Base-by-base conservation (phyloP, 1,140 invertebrate species). In the Microplitis mediator region DNA sequence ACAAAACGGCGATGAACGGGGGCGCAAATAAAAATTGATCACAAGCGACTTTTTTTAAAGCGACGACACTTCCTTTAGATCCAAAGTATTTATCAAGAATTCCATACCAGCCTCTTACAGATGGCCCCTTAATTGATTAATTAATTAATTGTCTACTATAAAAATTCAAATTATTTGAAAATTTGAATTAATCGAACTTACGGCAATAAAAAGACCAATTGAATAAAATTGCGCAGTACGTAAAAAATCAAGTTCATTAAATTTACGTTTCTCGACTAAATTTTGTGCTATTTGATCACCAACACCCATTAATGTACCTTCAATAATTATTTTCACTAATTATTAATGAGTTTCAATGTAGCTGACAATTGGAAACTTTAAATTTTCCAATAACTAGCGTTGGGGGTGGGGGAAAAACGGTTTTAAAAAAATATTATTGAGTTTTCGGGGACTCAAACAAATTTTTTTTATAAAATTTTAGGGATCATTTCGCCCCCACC, bases 11-110 rank as follows among this genome's bases (percentile, higher is more conserved):
- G 54, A 94, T 84, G 77, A 95, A 93, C 54, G 82, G 77, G 54
- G 91, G 94, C 11, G 91, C 92, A 84, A 91, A 95, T 11, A 90
- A 23, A 3, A 87, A 64, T 85, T 97, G 95, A 87, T 97, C 95
- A 23, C 90, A 81, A n/a, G 89, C 84, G 13, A 95, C 91, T 88
- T 95, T 95, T 81, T 92, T 92, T 2, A 93, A 54, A 4, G 89
- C 85, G 14, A 88, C 89, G 45, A 83, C 79, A 79, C 87, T 86
- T 62, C 89, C 89, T 76, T 84, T 86, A 6, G 84, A 82, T 69
- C 78, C 88, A 86, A 89, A 90, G 66, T 89, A 78, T 75, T 85
- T 89, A 63, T 94, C 91, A 51, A 96, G 81, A 61, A 91, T 75
- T 63, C 89, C 88, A 83, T 94, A 95, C 93, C 93, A 95, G 6